A percentile compares a stretch with the other conserved stretches of the same genome.
These are phyloP conservation scores for Pollenia angustigena DNA, from an alignment of 2,888 invertebrate species.

Conservation along the genomic window DNA sequence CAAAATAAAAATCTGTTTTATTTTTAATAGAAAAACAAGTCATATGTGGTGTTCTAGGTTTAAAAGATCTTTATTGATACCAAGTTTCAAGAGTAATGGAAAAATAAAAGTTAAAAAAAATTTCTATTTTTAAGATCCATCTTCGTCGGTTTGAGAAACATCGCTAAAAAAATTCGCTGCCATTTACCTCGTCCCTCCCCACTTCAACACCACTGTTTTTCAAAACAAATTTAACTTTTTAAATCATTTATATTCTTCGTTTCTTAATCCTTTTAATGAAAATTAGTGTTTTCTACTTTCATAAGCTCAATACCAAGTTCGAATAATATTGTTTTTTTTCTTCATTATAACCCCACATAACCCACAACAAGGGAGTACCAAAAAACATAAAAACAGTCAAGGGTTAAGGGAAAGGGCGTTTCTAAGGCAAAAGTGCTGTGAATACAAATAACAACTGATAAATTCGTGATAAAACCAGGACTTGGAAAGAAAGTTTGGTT, in stretches of 20 bases:
- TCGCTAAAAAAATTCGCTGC: too few species aligned
- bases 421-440: conserved; percentile 21
- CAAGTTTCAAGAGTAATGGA: too few species aligned
- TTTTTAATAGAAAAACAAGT: too few species aligned
- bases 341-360: neutral
- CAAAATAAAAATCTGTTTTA: too few species aligned
- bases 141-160: too few species aligned
- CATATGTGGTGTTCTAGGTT: too few species aligned
- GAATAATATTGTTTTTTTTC: conserved; percentile 74
- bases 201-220: neutral
- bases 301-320: conserved; percentile 82
- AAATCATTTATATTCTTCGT: conserved; percentile 41
- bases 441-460: conserved; percentile 67
- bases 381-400: neutral
- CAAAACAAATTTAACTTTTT: conserved; percentile 8
- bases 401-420: neutral
- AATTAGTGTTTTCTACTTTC: conserved; percentile 79
- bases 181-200: neutral
- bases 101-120: too few species aligned
- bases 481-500: conserved; percentile 70
- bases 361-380: neutral
- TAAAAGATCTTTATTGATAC: too few species aligned
- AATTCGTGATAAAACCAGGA: conserved; percentile 67
- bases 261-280: conserved; percentile 83
- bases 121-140: too few species aligned